Evolutionary conservation across 2,888 invertebrate species (phyloP), one percentile per base, ranked within the genome.

Genomic region (Pammene fasciana): DNA sequence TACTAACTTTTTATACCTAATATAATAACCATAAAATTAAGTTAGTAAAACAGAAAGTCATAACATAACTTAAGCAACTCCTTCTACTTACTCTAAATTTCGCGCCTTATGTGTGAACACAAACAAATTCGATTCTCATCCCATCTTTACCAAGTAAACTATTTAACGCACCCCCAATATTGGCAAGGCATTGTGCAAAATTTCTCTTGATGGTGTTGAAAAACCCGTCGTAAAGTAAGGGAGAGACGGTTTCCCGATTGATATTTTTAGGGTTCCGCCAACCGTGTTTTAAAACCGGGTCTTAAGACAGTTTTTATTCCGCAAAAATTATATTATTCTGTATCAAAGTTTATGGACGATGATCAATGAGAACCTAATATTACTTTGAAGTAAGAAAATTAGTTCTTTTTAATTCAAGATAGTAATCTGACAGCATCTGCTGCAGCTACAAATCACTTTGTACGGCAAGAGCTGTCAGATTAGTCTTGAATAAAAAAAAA

Each of bases 111-210:
- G n/a, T 54, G 52, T 34, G 13, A 26, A 26, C 52, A 54, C 34
- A 54, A 54, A 54, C 57, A 57, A 57, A 18, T 41, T 41, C 45
- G n/a, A 43, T 38, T 66, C 26, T 46, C 50, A 50, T 59, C 50
- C 56, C 26, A 11, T 14, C 26, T 26, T 41, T 36, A 16, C 66
- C 11, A 48, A 66, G 26, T 52, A 66, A 66, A 59, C 62, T 41
- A 62, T 52, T 52, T 57, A 57, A 57, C 66, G 34, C 66, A 66
- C 43, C 43, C 48, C 43, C 59, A 59, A 66, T 59, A 66, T 66
- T 59, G 66, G 43, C 59, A 16, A 34, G n/a, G 59, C 50, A 41
- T 66, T 45, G 66, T 50, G 48, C 50, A 59, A 59, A 66, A 52
- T 66, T 65, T 55, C 46, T 55, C 43, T 36, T 56, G 55, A 34